Base-by-base conservation (phyloP, 2,888 invertebrate species). In the Agrotis ipsilon region DNA sequence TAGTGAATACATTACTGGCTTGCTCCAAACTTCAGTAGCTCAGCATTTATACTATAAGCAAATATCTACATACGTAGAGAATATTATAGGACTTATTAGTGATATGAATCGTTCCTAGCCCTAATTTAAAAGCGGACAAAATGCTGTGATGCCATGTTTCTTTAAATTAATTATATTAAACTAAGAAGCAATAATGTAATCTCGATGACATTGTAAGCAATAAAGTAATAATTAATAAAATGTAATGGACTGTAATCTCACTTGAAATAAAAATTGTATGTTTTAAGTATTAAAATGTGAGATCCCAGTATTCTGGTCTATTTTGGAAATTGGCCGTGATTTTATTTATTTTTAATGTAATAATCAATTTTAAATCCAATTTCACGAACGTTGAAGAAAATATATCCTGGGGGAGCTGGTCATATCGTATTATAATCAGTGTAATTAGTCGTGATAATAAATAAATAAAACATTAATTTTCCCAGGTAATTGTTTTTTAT, bases 21-120 rank as follows among this genome's bases (percentile, higher is more conserved):
- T 66, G 70, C 72, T 68, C 82, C 66, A 59, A 73, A 72, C 66
- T 68, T 79, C 72, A 51, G 63, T 72, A 81, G 68, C 67, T 83
- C 81, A 72, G 84, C 81, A 83, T 82, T 81, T 81, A 83, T 83
- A 55, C 32, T 32, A 14, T 75, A 72, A 73, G 69, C 59, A 27
- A 71, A 55, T 71, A 75, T 57, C 57, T 75, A 75, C 61, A 62
- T 86, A 76, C 61, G 63, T 86, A 76, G 63, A 48, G 16, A 68
- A 67, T 71, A 74, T 57, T 63, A 57, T 86, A 81, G 76, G 27
- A 68, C 19, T 73, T 78, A 74, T 51, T 68, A 84, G 84, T 85
- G 80, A 84, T 85, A 86, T 86, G 63, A 83, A 86, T 87, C 81
- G 92, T 92, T 92, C 92, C 92, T 92, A 91, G 87, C 85, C 83